Base-by-base conservation (phyloP, 1,140 invertebrate species). In the Solenopsis fugax region DNA sequence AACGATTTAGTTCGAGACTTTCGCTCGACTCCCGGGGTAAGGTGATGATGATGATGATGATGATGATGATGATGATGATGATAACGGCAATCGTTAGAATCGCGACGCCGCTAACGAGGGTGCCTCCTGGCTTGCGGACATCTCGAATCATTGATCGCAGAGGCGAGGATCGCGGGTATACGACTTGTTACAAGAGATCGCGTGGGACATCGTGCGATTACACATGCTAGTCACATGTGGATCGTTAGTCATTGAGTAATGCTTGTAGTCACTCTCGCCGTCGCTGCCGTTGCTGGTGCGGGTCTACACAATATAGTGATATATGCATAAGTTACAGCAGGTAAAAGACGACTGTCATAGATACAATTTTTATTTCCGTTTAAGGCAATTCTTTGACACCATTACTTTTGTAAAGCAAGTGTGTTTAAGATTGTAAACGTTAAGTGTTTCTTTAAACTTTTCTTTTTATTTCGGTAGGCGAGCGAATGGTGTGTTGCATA, bases 211-310 rank as follows among this genome's bases (percentile, higher is more conserved):
- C 9, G 45, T 12, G 64, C 60, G 24, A 72, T 56, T 45, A 65
- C 86, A 85, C 41, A 41, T 80, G 76, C 81, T 67, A 37, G 84
- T 89, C 88, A 88, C 88, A 87, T 84, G 80, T 73, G 62, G 73
- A 89, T 89, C 86, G 81, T 81, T 21, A 64, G 45, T 82, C 73
- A 88, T 87, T 88, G 90, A 88, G 90, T 92, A 92, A 91, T 81
- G 41, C 75, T 56, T 75, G 76, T 81, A 75, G 71, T 88, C 77
- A 89, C 85, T 90, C 88, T 91, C 87, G 91, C 87, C 80, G 69
- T 65, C n/a, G 58, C 13, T 5, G 71, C 2, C 21, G 48, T 2
- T 10, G 64, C 41, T 86, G 89, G 85, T 90, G 92, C 82, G 80
- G 72, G 69, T 64, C 77, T 86, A 24, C 65, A 78, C 86, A 87